These are phyloP conservation scores for Drosophila melanosoma DNA, from an alignment of 2,888 invertebrate genomes.

Conservation along the genomic window DNA sequence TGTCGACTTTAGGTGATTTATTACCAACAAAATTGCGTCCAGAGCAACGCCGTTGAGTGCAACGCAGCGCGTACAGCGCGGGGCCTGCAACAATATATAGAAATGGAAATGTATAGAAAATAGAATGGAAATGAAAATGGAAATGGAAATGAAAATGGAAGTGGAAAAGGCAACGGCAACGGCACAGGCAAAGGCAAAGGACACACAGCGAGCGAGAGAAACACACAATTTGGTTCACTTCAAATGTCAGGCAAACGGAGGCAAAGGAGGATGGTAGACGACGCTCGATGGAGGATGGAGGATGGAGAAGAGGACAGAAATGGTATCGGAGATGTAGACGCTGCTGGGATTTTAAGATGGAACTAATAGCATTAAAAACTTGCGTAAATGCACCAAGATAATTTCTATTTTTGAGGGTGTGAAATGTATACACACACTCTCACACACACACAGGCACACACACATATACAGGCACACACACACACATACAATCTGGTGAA, in stretches of 20 bases:
- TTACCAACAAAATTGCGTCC: constrained; percentile 84
- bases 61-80: constrained; percentile 49
- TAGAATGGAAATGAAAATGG: constrained; percentile 60
- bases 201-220: constrained; percentile 63
- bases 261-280: constrained; percentile 33
- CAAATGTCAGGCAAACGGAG: constrained; percentile 67
- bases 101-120: constrained; percentile 71
- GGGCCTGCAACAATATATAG: constrained; percentile 60
- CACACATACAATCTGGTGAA: constrained; percentile 47
- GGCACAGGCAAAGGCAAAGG: constrained; percentile 60
- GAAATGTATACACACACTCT: constrained; percentile 68
- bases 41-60: constrained; percentile 71
- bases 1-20: constrained; percentile 84
- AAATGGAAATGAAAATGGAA: constrained; percentile 45
- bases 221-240: constrained; percentile 79
- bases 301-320: constrained; percentile 24
- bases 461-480: constrained; percentile 9
- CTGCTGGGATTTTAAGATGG: constrained; percentile 75
- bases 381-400: constrained; percentile 81
- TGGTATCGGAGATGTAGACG: constrained; percentile 22
- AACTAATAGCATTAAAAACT: constrained; percentile 81
- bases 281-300: constrained; percentile 35
- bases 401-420: constrained; percentile 82
- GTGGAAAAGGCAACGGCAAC: constrained; percentile 42
- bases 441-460: constrained; percentile 24